Base-by-base conservation (phyloP, 1,140 invertebrate genomes). In the Oryctes rhinoceros region DNA sequence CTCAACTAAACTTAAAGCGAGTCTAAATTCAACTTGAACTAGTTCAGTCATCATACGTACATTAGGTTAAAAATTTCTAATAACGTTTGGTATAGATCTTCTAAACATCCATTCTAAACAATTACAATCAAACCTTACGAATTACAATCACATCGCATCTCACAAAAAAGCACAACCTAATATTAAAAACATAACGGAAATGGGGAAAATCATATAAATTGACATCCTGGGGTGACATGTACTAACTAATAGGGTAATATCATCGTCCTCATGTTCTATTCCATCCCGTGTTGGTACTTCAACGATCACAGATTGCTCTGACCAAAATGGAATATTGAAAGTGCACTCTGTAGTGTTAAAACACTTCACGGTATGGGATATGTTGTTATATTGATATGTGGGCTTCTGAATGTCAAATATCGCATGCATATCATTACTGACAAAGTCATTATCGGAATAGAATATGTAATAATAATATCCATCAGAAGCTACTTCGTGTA, bases 391-490 rank as follows among this genome's bases (percentile, higher is more conserved):
- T 86, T 93, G 91, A 87, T 94, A 94, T 80, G 94, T 93, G 6
- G 94, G 94, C 84, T 96, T 96, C 84, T 93, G 93, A 84, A 96
- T 95, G 88, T 95, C 93, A 88, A 96, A 96, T 81, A 94, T 90
- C 11, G 93, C 94, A 88, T 95, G 93, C 82, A 96, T 94, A 85
- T 94, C 92, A 87, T 96, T 96, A 5, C 88, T 90, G 10, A 93
- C 91, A 80, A 92, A 88, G 86, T 96, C 94, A 88, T 95, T 95
- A 85, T 96, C 94, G 83, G 94, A 95, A 84, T 95, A 96, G 88
- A 96, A 96, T 81, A 96, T 95, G 85, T 95, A 96, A 88, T 96
- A 96, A 86, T 95, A 96, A 87, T 96, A 96, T 9, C 94, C 94
- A 87, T 94, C 92, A 59, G 91, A 88, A 37, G 88, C 86, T 13